Percentiles rank a stretch among this genome's conserved stretches.
Conservation (phyloP, 2,888 invertebrate genomes). For the Eumacrocentrus americanus region DNA sequence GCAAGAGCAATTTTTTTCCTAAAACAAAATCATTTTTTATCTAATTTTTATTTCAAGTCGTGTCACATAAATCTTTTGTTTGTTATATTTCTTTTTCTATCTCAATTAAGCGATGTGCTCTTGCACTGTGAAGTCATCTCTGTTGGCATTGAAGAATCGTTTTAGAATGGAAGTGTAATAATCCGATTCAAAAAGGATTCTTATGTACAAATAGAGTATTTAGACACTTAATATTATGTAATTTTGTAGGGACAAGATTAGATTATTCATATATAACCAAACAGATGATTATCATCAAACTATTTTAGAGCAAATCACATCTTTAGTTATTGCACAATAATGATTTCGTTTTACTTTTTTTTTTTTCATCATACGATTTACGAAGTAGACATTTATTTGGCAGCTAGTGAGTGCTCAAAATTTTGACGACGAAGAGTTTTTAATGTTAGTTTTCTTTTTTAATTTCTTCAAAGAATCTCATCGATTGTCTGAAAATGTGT, state of each 20-base stretch:
- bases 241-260: constrained; percentile 35
- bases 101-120: constrained; percentile 15
- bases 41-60: not conserved
- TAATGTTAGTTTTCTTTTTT: constrained; percentile 1
- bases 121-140: constrained; percentile 34
- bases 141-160: constrained; percentile 39
- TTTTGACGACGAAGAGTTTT: not conserved
- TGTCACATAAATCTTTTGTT: not conserved
- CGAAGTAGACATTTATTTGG: not conserved
- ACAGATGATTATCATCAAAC: constrained; percentile 4
- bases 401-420: not conserved
- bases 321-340: not conserved
- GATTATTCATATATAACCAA: constrained; percentile 26
- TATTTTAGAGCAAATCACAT: too few species aligned
- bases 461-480: constrained; percentile 14
- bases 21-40: constrained; percentile 4
- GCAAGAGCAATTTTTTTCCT: constrained; percentile 11
- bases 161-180: constrained; percentile 27
- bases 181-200: constrained; percentile 33
- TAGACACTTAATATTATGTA: constrained; percentile 36
- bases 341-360: not conserved
- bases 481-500: not conserved
- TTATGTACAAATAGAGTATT: constrained; percentile 40
- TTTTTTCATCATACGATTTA: too few species aligned
- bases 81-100: not conserved